Percentiles rank a stretch among this genome's conserved stretches.
phyloP scores from a whole-genome alignment of 37 sponge, comb jelly and placozoan species.

The Mnemiopsis leidyi region DNA sequence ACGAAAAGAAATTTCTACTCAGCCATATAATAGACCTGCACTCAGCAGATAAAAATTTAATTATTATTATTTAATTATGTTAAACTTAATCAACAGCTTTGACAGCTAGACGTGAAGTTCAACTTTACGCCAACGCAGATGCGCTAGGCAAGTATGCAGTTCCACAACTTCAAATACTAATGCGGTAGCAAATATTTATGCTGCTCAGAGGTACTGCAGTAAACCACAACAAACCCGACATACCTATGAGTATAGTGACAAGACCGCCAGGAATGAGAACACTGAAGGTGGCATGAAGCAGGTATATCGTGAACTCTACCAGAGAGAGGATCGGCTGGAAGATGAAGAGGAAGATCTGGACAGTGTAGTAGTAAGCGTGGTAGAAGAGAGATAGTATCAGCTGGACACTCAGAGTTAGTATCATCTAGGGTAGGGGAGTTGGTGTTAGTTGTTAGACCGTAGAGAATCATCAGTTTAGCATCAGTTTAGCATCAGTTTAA shows the following conservation, averaged over 20 bases:
- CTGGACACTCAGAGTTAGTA: conserved; percentile 15
- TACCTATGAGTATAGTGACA: conserved; percentile 47
- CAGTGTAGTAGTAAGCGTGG: not conserved
- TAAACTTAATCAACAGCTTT: too few relatives aligned
- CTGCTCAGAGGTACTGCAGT: not conserved
- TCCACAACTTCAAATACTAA: too few relatives aligned
- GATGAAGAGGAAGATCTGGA: conserved; percentile 1
- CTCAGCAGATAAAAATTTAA: too few relatives aligned
- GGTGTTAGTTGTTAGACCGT: not conserved
- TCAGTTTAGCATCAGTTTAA: too few relatives aligned
- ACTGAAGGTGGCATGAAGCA: conserved; percentile 16
- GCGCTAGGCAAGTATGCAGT: too few relatives aligned
- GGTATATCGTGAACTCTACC: conserved; percentile 2
- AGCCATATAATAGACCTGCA: too few relatives aligned
- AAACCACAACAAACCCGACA: not conserved
- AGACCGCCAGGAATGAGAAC: conserved; percentile 42
- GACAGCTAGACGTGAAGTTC: too few relatives aligned
- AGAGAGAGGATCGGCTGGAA: conserved; percentile 38
- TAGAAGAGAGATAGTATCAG: conserved; percentile 49
- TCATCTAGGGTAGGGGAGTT: not conserved
- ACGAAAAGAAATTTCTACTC: too few relatives aligned
- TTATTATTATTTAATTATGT: too few relatives aligned
- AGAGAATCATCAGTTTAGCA: too few relatives aligned
- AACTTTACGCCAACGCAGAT: too few relatives aligned
- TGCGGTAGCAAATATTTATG: not conserved